Base-by-base conservation (phyloP, 2,113 vertebrate genomes). In the Phyllostomus hastatus region DNA sequence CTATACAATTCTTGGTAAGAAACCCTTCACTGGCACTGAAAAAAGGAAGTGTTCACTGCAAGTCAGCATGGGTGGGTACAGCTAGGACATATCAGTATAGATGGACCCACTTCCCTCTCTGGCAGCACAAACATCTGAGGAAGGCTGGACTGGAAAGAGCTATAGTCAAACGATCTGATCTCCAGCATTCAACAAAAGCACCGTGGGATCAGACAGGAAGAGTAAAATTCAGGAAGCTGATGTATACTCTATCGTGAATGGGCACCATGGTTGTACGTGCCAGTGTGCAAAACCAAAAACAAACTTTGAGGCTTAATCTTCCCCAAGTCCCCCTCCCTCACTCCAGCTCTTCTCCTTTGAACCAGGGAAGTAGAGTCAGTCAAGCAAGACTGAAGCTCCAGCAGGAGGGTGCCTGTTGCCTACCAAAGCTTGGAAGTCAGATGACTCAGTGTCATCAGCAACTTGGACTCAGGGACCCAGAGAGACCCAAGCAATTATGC, bases 31-130 rank as follows among this genome's bases (percentile, higher is more conserved):
- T 76, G 33, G 61, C 72, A 70, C 38, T 85, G 92, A 81, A 7
- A 79, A 90, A 90, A 90, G 94, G 88, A 96, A 95, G 61, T 78
- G 52, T 22, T 4, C 48, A 11, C n/a, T 78, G 41, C n/a, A 48
- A 87, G 92, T 95, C 94, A 94, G 73, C 66, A 59, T 59, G 72
- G 26, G 52, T 66, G 72, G 33, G 52, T 79, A 17, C 15, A 78
- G 22, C 52, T 20, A 50, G 35, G 46, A 2, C 11, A 4, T 22
- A 3, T 54, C 28, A 70, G 66, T n/a, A 17, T 70, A 41, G 10
- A 46, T 16, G 1, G 79, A 11, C 54, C 67, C 22, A 54, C 33
- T 94, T 79, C 81, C 75, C 92, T 73, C 24, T 90, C 67, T 61
- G 61, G 52, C 9, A 88, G 50, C 31, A 54, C 3, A 5, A 50